Conservation (phyloP, 1,140 invertebrate species). For the Macrosteles quadrilineatus region DNA sequence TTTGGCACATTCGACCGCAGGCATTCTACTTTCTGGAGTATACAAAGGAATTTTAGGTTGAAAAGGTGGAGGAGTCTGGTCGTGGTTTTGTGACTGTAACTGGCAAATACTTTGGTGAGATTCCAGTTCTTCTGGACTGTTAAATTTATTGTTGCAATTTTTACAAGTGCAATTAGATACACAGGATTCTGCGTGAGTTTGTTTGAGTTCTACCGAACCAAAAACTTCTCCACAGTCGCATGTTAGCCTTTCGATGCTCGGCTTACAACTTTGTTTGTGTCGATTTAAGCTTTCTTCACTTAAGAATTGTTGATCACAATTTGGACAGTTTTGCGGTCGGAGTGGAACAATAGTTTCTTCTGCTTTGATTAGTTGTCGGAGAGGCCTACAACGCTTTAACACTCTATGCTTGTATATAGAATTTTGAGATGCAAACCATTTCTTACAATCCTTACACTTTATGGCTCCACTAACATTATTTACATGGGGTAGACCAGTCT, state of each 20-base stretch:
- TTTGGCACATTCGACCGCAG: not conserved
- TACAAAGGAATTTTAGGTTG: not conserved
- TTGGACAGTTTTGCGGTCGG: not conserved
- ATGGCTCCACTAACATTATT: constrained; percentile 1
- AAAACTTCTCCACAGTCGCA: constrained; percentile 21
- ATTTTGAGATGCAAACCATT: constrained; percentile 7
- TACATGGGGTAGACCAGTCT: not conserved
- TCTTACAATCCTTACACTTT: constrained; percentile 23
- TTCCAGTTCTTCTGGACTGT: constrained; percentile 11
- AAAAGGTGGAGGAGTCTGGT: not conserved
- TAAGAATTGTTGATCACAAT: constrained; percentile 14
- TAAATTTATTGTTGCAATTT: not conserved
- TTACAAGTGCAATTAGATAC: not conserved
- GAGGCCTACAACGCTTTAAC: not conserved
- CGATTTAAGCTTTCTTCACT: constrained; percentile 10
- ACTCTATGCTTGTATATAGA: constrained; percentile 13
- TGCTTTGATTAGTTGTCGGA: not conserved
- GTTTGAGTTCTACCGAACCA: constrained; percentile 2
- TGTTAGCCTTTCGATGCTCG: not conserved
- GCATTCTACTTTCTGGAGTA: not conserved
- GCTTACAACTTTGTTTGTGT: constrained; percentile 16
- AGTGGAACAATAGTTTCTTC: not conserved
- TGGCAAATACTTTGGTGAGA: not conserved
- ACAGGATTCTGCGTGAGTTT: not conserved
- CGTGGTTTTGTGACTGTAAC: not conserved